Base-by-base conservation (phyloP, 2,888 invertebrate genomes). In the Drosophila kokeensis region DNA sequence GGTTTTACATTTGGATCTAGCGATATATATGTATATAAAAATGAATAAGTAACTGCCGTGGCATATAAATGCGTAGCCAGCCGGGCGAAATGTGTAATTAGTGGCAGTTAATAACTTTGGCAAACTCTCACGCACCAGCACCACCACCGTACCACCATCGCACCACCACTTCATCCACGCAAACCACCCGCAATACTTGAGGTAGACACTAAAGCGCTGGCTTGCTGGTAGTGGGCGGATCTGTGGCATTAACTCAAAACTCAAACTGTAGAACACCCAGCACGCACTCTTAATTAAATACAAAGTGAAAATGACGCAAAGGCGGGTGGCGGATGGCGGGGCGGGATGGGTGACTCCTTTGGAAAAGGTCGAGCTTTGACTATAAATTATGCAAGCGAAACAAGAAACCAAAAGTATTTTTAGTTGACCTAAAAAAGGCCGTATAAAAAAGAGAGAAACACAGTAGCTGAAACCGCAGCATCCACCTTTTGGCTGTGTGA, bases 81-180 rank as follows among this genome's bases (percentile, higher is more conserved):
- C 73, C 71, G 60, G 73, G 66, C 67, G 78, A 77, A 83, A 81
- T 83, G 84, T 75, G 75, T 83, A 83, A 83, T 83, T 83, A 83
- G 83, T 72, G 76, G 84, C 84, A 84, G 84, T 83, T 84, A 83
- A 83, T 84, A 83, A 83, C 84, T 83, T 84, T 83, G 59, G 73
- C 82, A 73, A 81, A 67, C 76, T 81, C 73, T 73, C 83, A 73
- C 82, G 72, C 82, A 74, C 67, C 55, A 49, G 36, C 64, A 48
- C 32, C 10, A 32, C n/a, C 36, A 30, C 4, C 34, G 24, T 24
- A 24, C 6, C 34, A 32, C 32, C 32, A 32, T 0, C 55, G 2
- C 15, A 2, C 40, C 38, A 15, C 40, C 32, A 32, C 32, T 32
- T 6, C 32, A 18, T 45, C 38, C 11, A 5, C 8, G 2, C 32